Evolutionary conservation across 2,113 vertebrate genomes (phyloP), one percentile per base, ranked within the genome.

Genomic region (Megaptera novaeangliae): DNA sequence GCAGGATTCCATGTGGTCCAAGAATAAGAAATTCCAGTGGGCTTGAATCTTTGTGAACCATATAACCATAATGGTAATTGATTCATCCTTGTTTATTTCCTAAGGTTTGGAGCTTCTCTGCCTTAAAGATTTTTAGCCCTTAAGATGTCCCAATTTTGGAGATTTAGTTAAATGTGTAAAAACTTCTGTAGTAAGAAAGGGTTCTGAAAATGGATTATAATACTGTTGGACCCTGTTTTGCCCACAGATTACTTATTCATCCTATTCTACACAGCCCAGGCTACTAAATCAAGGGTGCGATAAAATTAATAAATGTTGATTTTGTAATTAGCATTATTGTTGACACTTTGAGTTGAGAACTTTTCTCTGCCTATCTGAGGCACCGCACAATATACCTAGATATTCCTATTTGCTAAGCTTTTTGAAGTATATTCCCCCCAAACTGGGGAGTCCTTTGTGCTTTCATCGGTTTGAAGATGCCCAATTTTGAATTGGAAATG

Each of bases 201-300:
- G 29, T 94, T 92, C 31, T 89, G 57, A 90, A 89, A 87, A 87
- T 95, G 57, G 27, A 17, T 82, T 89, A 90, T 97, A 95, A 46
- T 96, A 44, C 41, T 96, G 25, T 88, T 85, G 46, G 64, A 59
- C 17, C n/a, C 17, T 78, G 29, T 94, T 92, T 90, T 84, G 64
- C 57, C 14, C 29, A 83, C 25, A 69, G 11, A 63, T 39, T 44
- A 74, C 46, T 88, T 71, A 39, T 2, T 82, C 6, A 49, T 83
- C n/a, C 20, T 82, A 3, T 66, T 95, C 71, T 66, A 41, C 12
- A 75, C 7, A 89, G 36, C 34, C 63, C 29, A 57, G 39, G 13
- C 59, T 86, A 39, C 23, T 95, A 44, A 74, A 29, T 95, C 23
- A 91, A 44, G 82, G 18, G 29, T 84, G 49, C 59, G 36, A 20